Conservation (phyloP, 2,797 vertebrate species). For the Falco peregrinus region DNA sequence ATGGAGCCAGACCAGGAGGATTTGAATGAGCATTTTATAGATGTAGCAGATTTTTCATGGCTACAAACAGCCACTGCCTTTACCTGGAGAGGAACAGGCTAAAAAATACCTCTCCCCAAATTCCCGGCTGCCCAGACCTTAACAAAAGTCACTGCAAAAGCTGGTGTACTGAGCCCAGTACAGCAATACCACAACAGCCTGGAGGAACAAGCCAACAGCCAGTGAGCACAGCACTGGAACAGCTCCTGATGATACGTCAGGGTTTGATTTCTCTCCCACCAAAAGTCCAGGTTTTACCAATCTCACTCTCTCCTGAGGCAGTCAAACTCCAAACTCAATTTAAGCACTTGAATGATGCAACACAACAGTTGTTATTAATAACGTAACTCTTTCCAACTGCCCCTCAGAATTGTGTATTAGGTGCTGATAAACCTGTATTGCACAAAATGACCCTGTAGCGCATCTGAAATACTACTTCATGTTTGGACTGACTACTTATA, state of each 20-base stretch:
- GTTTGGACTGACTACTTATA: background rate
- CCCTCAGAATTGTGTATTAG: background rate
- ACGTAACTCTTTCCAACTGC: background rate
- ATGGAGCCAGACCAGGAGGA: background rate
- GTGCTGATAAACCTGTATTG: background rate
- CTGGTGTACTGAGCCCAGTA: background rate
- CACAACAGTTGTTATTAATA: background rate
- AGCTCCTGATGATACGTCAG: background rate
- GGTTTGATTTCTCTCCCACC: background rate
- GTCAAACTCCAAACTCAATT: background rate
- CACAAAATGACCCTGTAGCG: background rate
- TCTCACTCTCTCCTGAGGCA: background rate
- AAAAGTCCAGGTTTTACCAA: background rate
- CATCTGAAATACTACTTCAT: background rate
- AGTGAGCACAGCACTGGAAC: background rate
- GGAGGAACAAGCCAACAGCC: background rate
- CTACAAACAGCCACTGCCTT: background rate
- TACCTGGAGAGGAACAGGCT: background rate
- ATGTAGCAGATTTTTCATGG: background rate
- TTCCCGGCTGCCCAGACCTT: background rate
- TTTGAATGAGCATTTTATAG: background rate
- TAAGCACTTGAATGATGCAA: background rate
- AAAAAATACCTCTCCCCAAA: background rate
- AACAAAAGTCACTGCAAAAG: background rate
- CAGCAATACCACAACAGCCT: accelerated